phyloP scores from a whole-genome alignment of 1,140 invertebrate species.

The Cydia fagiglandana region DNA sequence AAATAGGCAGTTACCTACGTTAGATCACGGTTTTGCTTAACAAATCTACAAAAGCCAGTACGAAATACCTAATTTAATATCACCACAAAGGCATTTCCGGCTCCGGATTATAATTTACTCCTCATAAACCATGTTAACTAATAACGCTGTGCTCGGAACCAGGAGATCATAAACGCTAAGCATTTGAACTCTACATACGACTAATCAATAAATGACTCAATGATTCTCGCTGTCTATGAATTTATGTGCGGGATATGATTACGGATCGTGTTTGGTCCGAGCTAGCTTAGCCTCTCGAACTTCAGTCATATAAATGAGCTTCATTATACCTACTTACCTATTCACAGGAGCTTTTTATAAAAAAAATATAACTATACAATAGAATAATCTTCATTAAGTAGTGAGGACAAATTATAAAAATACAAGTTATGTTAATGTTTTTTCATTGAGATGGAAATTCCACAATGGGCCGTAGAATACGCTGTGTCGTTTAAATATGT shows the following conservation, averaged over 20 bases:
- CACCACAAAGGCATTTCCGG: not conserved
- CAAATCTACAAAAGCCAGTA: not conserved
- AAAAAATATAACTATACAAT: too few relatives aligned
- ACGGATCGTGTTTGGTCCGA: not conserved
- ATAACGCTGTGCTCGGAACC: not conserved
- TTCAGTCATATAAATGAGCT: not conserved
- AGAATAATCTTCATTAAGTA: too few relatives aligned
- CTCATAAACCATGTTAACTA: slow-evolving; percentile 27
- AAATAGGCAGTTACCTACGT: too few relatives aligned
- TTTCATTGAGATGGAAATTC: too few relatives aligned
- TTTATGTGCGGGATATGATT: slow-evolving; percentile 20
- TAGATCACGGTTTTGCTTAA: too few relatives aligned
- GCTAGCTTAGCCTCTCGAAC: not conserved
- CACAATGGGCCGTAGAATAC: too few relatives aligned
- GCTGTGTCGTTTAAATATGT: too few relatives aligned
- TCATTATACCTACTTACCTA: not conserved
- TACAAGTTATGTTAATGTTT: too few relatives aligned
- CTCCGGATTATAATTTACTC: slow-evolving; percentile 22
- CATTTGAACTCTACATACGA: not conserved
- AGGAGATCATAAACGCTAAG: not conserved
- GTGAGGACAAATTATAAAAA: too few relatives aligned
- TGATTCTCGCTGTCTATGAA: slow-evolving; percentile 8
- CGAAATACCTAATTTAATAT: slow-evolving; percentile 14
- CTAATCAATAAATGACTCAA: not conserved
- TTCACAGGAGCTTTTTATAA: too few relatives aligned